These are phyloP conservation scores for Anguilla japonica DNA, from an alignment of 2,113 vertebrate species.

Conservation along the genomic window DNA sequence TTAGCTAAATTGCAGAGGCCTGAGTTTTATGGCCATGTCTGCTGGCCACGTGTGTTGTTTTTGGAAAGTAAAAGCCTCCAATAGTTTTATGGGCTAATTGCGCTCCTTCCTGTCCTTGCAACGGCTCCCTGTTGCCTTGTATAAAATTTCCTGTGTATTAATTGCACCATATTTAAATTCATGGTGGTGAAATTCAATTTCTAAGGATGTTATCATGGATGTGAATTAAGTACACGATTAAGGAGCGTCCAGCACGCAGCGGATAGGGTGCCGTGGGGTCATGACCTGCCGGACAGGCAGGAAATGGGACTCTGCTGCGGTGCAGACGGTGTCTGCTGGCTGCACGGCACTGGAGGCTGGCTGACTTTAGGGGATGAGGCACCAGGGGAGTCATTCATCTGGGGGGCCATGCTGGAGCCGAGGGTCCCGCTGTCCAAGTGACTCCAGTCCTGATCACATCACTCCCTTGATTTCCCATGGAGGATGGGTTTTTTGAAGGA, in stretches of 20 bases:
- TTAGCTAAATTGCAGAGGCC: neutral
- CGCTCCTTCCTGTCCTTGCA: neutral
- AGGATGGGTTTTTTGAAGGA: neutral
- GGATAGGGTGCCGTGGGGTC: neutral
- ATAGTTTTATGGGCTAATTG: constrained; percentile 13
- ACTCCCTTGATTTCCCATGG: neutral
- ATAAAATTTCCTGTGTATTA: neutral
- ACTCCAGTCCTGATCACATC: neutral
- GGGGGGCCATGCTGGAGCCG: neutral
- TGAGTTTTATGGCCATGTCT: constrained; percentile 17
- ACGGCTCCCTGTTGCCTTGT: neutral
- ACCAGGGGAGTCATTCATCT: neutral
- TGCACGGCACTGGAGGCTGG: neutral
- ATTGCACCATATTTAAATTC: neutral
- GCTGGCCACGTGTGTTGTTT: constrained; percentile 20
- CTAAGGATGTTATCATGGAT: neutral
- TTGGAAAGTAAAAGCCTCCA: neutral
- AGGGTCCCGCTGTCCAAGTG: neutral
- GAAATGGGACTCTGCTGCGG: constrained; percentile 47
- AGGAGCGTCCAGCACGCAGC: no score
- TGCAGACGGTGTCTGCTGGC: neutral
- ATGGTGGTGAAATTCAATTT: neutral
- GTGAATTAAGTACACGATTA: neutral
- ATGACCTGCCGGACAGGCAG: neutral
- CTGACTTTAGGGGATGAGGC: neutral